phyloP scores from a whole-genome alignment of 2,113 vertebrate genomes.

The Neofelis nebulosa region DNA sequence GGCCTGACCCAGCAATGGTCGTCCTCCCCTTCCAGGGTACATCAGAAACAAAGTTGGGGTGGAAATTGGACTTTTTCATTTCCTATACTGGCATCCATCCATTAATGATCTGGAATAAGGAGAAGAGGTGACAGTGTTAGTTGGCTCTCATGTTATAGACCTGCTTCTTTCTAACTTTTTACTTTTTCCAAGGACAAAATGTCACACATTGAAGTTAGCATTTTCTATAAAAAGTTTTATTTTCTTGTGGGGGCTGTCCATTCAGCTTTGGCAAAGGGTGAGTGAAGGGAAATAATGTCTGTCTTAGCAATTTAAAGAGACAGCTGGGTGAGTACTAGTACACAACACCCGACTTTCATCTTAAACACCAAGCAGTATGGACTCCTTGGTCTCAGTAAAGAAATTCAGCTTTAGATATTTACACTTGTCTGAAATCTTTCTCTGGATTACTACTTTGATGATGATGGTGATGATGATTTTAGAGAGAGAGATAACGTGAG shows the following conservation, averaged over 20 bases:
- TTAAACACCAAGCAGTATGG: not conserved
- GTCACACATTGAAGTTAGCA: not conserved
- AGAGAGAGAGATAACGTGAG: too few species aligned
- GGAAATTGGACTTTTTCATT: not conserved
- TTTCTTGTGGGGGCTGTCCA: not conserved
- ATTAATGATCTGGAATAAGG: not conserved
- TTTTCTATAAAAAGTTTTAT: slow-evolving; percentile 10
- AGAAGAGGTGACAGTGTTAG: not conserved
- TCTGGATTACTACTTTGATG: not conserved
- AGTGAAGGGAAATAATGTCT: not conserved
- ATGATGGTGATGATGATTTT: too few species aligned
- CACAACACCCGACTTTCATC: not conserved
- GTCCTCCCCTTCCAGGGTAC: not conserved
- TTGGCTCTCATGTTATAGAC: not conserved
- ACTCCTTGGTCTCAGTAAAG: not conserved
- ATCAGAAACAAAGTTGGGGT: not conserved
- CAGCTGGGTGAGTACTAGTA: not conserved
- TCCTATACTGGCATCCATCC: not conserved
- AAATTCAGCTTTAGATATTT: not conserved
- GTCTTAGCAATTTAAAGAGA: not conserved
- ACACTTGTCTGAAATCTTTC: not conserved
- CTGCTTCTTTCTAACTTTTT: not conserved
- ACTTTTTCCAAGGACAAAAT: not conserved
- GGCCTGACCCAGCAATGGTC: not conserved
- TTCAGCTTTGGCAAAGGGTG: not conserved